These are phyloP conservation scores for Halichondria panicea DNA, from an alignment of 37 sponge, comb jelly and placozoan species.

Conservation along the genomic window DNA sequence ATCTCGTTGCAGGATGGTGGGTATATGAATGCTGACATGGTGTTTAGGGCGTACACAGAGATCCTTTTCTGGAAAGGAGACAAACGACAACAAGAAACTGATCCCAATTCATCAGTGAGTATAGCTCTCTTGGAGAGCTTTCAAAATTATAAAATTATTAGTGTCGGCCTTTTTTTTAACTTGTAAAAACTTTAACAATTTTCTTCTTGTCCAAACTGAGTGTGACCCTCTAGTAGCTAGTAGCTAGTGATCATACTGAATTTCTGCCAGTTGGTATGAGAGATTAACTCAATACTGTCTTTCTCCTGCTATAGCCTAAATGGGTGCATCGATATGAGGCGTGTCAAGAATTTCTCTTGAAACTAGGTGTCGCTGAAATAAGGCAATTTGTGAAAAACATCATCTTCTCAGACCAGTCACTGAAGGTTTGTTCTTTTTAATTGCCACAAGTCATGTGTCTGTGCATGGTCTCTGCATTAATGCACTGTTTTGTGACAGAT, in stretches of 20 bases:
- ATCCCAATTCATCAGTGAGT: too few species aligned
- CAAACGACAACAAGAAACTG: not conserved
- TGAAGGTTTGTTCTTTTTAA: slow-evolving; percentile 19
- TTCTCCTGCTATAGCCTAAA: slow-evolving; percentile 7
- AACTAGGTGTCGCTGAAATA: slow-evolving; percentile 24
- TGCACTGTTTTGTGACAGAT: not conserved
- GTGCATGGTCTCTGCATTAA: not conserved
- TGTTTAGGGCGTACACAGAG: slow-evolving; percentile 53
- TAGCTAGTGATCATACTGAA: too few species aligned
- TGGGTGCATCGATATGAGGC: slow-evolving; percentile 37
- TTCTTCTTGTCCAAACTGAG: too few species aligned
- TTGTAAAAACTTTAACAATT: too few species aligned
- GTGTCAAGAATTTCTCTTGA: slow-evolving; percentile 48
- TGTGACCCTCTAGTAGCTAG: too few species aligned
- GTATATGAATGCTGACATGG: slow-evolving; percentile 27
- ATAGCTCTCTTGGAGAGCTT: too few species aligned
- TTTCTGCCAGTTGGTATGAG: too few species aligned
- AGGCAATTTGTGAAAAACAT: slow-evolving; percentile 34
- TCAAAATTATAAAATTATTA: too few species aligned
- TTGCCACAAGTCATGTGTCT: not conserved
- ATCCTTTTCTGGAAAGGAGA: slow-evolving; percentile 65
- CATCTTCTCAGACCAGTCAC: slow-evolving; percentile 11
- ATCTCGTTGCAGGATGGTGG: not conserved
- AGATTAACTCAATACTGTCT: not conserved
- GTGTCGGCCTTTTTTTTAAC: too few species aligned